Evolutionary conservation across 2,797 vertebrate species (phyloP), one percentile per base, ranked within the genome.

Genomic region (Cheirogaleus major): DNA sequence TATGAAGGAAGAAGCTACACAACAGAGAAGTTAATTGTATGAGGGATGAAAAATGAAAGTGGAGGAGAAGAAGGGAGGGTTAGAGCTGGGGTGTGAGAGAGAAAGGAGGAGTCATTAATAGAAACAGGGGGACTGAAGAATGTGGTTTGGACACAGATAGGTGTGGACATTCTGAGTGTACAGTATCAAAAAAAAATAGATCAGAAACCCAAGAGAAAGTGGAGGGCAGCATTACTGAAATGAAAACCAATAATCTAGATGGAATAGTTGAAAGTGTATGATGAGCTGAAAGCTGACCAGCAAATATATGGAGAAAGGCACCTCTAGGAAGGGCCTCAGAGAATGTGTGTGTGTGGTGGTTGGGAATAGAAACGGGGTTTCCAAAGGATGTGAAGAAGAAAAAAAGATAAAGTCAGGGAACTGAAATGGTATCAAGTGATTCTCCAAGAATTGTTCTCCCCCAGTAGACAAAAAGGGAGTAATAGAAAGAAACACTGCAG

Each of bases 251-350:
- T 25, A 2, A 11, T 17, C 23, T 35, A 76, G 83, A 32, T 2
- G 25, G 38, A 32, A n/a, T 11, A 11, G 2, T 3, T 50, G 45
- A 63, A 43, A 38, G 41, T 12, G 9, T 52, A 18, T 2, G 75
- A 52, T 0, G 30, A 8, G 30, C 7, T 10, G 17, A 69, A 59
- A 75, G n/a, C 50, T 35, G 23, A 17, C 12, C 18, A 13, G 9
- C 1, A 18, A 4, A 17, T 2, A 50, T 5, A 10, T 4, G 20
- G 65, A 81, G 65, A 17, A 41, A 69, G 61, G 30, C 1, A 22
- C 22, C 15, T 43, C 41, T 2, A 4, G 0, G 12, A 1, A 22
- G 52, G 15, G 11, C 25, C 18, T 7, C 8, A 1, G 48, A 2
- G 1, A 4, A 14, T 7, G 18, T 27, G 30, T 13, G 23, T 41